A percentile compares a stretch with the other conserved stretches of the same genome.
Evolutionary conservation across 2,888 invertebrate species (phyloP).

Genomic region (Sclerodermus sp.): DNA sequence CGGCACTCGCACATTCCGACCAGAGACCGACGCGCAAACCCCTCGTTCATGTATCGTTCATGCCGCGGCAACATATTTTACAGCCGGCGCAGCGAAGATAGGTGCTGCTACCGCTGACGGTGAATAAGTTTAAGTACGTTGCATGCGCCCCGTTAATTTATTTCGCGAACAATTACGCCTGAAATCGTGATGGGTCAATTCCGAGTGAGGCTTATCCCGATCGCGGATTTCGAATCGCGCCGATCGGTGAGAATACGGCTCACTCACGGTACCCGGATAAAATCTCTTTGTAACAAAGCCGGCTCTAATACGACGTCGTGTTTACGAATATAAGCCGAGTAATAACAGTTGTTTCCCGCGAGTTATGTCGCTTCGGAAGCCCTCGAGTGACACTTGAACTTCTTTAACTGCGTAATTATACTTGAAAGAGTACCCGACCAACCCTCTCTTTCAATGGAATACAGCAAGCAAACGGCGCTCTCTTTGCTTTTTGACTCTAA

Average conservation of each 20-base stretch:
- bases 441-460: no score
- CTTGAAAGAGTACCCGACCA: no score
- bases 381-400: no score
- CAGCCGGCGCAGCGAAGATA: slow-evolving; percentile 14
- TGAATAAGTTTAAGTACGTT: slow-evolving; percentile 42
- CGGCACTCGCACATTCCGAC: slow-evolving; percentile 1
- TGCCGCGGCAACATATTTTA: slow-evolving; percentile 37
- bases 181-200: slow-evolving; percentile 39
- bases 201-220: slow-evolving; percentile 3
- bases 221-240: not conserved
- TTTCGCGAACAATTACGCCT: slow-evolving; percentile 41
- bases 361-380: no score
- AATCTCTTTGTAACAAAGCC: no score
- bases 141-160: slow-evolving; percentile 42
- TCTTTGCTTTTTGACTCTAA: no score
- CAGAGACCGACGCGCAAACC: slow-evolving; percentile 4
- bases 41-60: slow-evolving; percentile 33
- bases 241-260: slow-evolving; percentile 1
- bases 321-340: no score
- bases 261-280: not conserved
- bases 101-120: slow-evolving; percentile 21
- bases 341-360: no score
- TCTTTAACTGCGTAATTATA: no score
- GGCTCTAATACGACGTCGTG: no score
- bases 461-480: no score